A percentile compares a stretch with the other conserved stretches of the same genome.
Conservation (phyloP, 2,797 vertebrate species). For the Pagetopsis macropterus region DNA sequence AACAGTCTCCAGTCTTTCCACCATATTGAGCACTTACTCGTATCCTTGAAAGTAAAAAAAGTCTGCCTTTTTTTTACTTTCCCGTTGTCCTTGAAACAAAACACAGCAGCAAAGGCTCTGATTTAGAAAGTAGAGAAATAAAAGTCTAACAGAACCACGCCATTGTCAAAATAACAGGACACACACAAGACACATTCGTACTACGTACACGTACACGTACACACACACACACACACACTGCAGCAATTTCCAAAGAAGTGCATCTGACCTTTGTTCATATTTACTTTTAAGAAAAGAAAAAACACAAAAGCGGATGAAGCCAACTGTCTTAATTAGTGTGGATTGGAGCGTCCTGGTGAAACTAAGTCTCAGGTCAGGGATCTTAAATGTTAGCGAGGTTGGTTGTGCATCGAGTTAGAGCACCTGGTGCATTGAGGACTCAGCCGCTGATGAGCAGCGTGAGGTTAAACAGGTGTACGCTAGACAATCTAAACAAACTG, state of each 20-base stretch:
- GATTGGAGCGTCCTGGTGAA: constrained; percentile 23
- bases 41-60: constrained; percentile 16
- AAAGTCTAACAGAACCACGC: constrained; percentile 48
- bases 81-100: constrained; percentile 46
- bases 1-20: constrained; percentile 7
- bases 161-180: constrained; percentile 45
- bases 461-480: constrained; percentile 55
- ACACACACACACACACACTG: constrained; percentile 54
- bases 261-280: constrained; percentile 74
- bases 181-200: constrained; percentile 37
- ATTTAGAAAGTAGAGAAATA: constrained; percentile 51
- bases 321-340: constrained; percentile 52
- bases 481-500: constrained; percentile 53
- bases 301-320: constrained; percentile 39
- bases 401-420: constrained; percentile 55
- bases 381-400: constrained; percentile 54
- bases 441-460: constrained; percentile 39
- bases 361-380: constrained; percentile 28
- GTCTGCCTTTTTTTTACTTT: constrained; percentile 38
- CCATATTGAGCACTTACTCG: not conserved
- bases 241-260: constrained; percentile 68
- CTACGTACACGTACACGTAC: too few relatives aligned
- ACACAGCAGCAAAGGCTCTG: constrained; percentile 33
- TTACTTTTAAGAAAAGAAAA: constrained; percentile 27
- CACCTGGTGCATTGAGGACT: constrained; percentile 61